Evolutionary conservation across 53 echinoderm and acorn worm species (phyloP).

Genomic region (Pentamera pediparva): DNA sequence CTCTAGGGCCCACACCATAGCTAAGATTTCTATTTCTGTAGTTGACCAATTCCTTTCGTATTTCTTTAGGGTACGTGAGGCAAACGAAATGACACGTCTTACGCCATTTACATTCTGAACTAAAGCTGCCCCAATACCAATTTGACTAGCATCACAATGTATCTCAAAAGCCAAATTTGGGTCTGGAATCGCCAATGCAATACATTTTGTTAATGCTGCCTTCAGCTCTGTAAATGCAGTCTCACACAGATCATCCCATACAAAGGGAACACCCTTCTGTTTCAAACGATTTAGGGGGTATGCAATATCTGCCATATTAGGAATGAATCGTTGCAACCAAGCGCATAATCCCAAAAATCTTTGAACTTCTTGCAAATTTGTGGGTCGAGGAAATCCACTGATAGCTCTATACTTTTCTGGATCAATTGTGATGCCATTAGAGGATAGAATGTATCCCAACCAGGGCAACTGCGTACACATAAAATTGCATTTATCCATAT

Average conservation of each 20-base stretch:
- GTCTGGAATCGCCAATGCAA: conserved; percentile 8
- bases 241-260: background rate
- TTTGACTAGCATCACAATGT: conserved; percentile 24
- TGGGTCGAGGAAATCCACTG: background rate
- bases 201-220: background rate
- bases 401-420: background rate
- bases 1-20: conserved; percentile 41
- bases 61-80: conserved; percentile 33
- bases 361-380: conserved; percentile 1
- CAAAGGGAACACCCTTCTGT: conserved; percentile 11
- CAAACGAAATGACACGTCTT: conserved; percentile 40
- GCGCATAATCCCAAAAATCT: conserved; percentile 16
- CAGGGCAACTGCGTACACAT: background rate
- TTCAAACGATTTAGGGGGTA: conserved; percentile 12
- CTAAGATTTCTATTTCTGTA: conserved; percentile 46
- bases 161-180: conserved; percentile 5
- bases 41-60: conserved; percentile 48
- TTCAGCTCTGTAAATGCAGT: background rate
- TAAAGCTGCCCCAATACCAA: conserved; percentile 4
- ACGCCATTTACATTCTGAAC: conserved; percentile 5
- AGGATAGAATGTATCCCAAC: background rate
- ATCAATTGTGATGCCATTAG: background rate
- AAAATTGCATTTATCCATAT: background rate
- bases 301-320: conserved; percentile 16
- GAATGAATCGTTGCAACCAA: conserved; percentile 17